Conservation (phyloP, 1,140 invertebrate genomes). For the Drosophila parvula region DNA sequence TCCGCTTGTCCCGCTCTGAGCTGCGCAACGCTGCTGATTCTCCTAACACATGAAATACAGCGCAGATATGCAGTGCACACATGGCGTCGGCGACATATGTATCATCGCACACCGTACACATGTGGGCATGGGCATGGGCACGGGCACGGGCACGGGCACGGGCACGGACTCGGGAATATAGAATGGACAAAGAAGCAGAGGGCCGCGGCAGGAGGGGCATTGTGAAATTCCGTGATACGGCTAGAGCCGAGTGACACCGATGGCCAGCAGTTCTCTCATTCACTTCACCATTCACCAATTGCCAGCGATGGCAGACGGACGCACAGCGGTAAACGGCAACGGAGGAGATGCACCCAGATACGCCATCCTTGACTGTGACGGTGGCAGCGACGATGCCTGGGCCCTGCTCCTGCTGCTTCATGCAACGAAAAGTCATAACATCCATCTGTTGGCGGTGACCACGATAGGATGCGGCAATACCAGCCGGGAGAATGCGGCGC, state of each 20-base stretch:
- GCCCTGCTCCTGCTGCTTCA: slow-evolving; percentile 86
- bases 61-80: slow-evolving; percentile 33
- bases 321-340: slow-evolving; percentile 20
- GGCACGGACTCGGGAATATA: slow-evolving; percentile 7
- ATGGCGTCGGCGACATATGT: slow-evolving; percentile 17
- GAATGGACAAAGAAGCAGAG: neutral
- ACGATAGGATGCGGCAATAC: slow-evolving; percentile 87
- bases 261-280: neutral
- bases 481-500: slow-evolving; percentile 85
- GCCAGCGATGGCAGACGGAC: slow-evolving; percentile 41
- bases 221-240: slow-evolving; percentile 31
- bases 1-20: slow-evolving; percentile 17
- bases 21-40: slow-evolving; percentile 3
- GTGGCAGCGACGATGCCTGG: slow-evolving; percentile 88
- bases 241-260: slow-evolving; percentile 13
- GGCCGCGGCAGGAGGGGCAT: slow-evolving; percentile 1
- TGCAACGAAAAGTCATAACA: slow-evolving; percentile 84
- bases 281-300: slow-evolving; percentile 24
- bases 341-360: slow-evolving; percentile 21
- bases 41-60: slow-evolving; percentile 21
- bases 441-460: slow-evolving; percentile 87
- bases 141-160: slow-evolving; percentile 1
- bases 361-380: slow-evolving; percentile 87
- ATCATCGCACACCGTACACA: slow-evolving; percentile 8
- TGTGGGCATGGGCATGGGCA: slow-evolving; percentile 2